These are phyloP conservation scores for Proterorhinus semilunaris DNA, from an alignment of 2,113 vertebrate species.

Conservation along the genomic window DNA sequence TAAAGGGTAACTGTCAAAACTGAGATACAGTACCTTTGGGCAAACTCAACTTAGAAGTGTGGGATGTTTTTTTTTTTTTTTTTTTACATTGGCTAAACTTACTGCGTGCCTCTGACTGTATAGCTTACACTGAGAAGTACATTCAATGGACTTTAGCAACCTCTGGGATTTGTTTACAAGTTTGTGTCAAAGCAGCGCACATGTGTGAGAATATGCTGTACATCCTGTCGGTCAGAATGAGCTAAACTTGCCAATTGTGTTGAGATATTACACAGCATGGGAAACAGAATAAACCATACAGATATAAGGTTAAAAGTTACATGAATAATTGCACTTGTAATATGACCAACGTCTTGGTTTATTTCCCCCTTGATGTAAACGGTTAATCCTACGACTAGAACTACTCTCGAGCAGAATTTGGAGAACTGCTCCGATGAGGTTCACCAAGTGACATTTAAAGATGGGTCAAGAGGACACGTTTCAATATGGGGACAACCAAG, in stretches of 20 bases:
- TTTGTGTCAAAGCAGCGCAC: slow-evolving; percentile 4
- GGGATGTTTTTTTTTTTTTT: background rate
- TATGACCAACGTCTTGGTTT: no score
- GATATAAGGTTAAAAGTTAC: no score
- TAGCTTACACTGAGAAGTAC: slow-evolving; percentile 1
- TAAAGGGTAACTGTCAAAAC: background rate
- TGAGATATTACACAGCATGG: background rate
- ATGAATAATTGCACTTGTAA: no score
- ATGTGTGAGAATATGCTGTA: background rate
- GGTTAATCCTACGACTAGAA: no score
- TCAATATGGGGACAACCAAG: background rate
- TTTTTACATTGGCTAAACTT: background rate
- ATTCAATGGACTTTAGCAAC: background rate
- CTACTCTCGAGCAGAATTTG: no score
- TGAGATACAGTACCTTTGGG: background rate
- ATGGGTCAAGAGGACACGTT: no score
- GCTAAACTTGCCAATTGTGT: background rate
- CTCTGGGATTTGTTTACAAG: slow-evolving; percentile 10
- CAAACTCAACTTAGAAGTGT: background rate
- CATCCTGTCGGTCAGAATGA: background rate
- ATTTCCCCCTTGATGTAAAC: no score
- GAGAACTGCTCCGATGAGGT: no score
- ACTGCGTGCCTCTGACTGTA: background rate
- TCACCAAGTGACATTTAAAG: no score
- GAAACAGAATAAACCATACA: background rate